Percentiles rank a stretch among this genome's conserved stretches.
Conservation (phyloP, 2,888 invertebrate species). For the Euspilapteryx auroguttella region DNA sequence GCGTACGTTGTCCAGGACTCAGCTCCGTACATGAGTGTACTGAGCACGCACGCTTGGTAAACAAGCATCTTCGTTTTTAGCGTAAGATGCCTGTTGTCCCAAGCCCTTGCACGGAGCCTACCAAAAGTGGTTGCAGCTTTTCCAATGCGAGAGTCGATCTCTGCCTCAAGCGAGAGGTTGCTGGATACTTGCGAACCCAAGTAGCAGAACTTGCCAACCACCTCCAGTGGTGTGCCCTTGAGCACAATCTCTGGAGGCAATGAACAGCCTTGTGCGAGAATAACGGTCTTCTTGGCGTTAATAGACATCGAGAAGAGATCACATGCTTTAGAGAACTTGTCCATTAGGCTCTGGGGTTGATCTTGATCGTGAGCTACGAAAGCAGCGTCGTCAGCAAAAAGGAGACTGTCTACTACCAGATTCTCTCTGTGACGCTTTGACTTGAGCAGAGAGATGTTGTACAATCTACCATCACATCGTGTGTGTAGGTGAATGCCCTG, state of each 20-base stretch:
- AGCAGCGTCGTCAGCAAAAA: neutral
- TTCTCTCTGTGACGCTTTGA: neutral
- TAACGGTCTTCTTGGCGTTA: neutral
- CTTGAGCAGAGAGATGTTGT: neutral
- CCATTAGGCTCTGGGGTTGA: neutral
- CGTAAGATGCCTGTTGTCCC: neutral
- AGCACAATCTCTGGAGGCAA: neutral
- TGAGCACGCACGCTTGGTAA: constrained; percentile 6
- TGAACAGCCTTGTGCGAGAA: neutral
- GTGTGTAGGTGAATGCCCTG: constrained; percentile 4
- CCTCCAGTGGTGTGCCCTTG: neutral
- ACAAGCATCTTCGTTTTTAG: neutral
- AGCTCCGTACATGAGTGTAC: constrained; percentile 6
- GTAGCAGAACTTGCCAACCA: neutral
- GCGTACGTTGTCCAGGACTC: constrained; percentile 7
- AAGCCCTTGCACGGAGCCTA: neutral
- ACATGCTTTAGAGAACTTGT: neutral
- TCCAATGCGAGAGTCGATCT: neutral
- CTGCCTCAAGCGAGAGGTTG: neutral
- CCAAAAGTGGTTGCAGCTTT: neutral
- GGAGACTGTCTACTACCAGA: neutral
- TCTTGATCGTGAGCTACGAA: neutral
- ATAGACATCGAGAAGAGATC: too few species aligned
- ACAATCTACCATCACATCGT: neutral
- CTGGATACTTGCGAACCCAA: neutral